These are phyloP conservation scores for Limonius californicus DNA, from an alignment of 1,140 invertebrate species.

Conservation along the genomic window DNA sequence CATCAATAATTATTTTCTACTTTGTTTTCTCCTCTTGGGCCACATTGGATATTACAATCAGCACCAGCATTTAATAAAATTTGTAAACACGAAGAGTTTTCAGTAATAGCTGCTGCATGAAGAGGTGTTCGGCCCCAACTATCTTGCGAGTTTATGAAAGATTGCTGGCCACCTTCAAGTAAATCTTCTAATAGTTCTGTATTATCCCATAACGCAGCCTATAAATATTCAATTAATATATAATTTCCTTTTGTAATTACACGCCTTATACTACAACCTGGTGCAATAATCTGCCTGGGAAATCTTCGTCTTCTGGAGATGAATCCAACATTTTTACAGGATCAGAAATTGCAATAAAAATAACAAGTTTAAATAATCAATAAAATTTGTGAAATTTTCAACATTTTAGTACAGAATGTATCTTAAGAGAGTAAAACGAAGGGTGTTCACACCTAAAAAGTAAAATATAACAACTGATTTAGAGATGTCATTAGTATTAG, in stretches of 20 bases:
- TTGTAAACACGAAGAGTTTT: constrained; percentile 73
- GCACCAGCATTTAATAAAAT: constrained; percentile 72
- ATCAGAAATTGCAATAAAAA: background rate
- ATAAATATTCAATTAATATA: constrained; percentile 17
- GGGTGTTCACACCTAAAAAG: too few relatives aligned
- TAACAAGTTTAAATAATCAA: background rate
- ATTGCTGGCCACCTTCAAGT: constrained; percentile 65
- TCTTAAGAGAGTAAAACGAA: too few relatives aligned
- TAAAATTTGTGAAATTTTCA: too few relatives aligned
- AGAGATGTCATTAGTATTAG: too few relatives aligned
- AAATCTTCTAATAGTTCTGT: constrained; percentile 81
- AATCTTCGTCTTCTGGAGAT: constrained; percentile 74
- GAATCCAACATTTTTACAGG: constrained; percentile 58
- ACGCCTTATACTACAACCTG: constrained; percentile 53
- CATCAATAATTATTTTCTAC: constrained; percentile 38
- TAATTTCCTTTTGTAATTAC: background rate
- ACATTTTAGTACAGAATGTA: too few relatives aligned
- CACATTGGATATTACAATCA: constrained; percentile 67
- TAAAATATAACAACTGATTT: too few relatives aligned
- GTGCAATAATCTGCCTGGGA: constrained; percentile 72
- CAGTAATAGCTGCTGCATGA: constrained; percentile 84
- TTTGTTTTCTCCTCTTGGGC: constrained; percentile 58
- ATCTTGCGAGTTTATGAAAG: constrained; percentile 70
- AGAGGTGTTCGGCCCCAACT: constrained; percentile 75
- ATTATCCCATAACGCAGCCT: constrained; percentile 90